Conservation (phyloP, 2,797 vertebrate genomes). For the Botia almorhae region DNA sequence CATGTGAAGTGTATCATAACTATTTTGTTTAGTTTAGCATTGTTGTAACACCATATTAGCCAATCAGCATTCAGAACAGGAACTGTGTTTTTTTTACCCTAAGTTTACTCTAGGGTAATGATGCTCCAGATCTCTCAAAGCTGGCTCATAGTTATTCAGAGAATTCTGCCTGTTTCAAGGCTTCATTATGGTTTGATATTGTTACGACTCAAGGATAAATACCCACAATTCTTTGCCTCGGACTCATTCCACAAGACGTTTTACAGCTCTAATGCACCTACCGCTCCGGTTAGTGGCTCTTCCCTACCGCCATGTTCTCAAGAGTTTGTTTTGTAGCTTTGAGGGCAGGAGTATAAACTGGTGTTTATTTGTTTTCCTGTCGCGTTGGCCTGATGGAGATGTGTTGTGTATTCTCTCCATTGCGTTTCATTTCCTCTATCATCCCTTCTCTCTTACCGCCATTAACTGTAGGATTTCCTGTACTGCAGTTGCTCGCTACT, state of each 20-base stretch:
- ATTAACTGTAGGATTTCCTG: constrained; percentile 72
- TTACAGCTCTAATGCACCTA: neutral
- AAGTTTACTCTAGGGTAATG: neutral
- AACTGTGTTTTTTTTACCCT: neutral
- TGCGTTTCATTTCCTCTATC: constrained; percentile 21
- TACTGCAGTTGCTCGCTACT: constrained; percentile 26
- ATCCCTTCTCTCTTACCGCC: constrained; percentile 42
- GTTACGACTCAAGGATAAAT: constrained; percentile 42
- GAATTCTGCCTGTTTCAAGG: constrained; percentile 52
- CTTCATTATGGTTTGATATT: constrained; percentile 8
- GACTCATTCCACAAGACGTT: neutral
- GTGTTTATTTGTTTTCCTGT: constrained; percentile 17
- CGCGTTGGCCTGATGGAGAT: constrained; percentile 27
- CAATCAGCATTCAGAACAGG: neutral
- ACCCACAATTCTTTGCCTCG: constrained; percentile 2
- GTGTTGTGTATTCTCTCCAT: constrained; percentile 5
- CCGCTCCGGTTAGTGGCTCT: neutral
- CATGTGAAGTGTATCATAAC: neutral
- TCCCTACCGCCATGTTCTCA: neutral
- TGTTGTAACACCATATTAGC: neutral
- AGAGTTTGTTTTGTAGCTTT: constrained; percentile 3
- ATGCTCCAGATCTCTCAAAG: neutral
- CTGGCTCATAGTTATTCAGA: constrained; percentile 61
- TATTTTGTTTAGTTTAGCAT: neutral
- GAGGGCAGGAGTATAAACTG: neutral